Percentiles rank a stretch among this genome's conserved stretches.
These are phyloP conservation scores for Gasteruption jaculator DNA, from an alignment of 2,888 invertebrate genomes.

Conservation along the genomic window DNA sequence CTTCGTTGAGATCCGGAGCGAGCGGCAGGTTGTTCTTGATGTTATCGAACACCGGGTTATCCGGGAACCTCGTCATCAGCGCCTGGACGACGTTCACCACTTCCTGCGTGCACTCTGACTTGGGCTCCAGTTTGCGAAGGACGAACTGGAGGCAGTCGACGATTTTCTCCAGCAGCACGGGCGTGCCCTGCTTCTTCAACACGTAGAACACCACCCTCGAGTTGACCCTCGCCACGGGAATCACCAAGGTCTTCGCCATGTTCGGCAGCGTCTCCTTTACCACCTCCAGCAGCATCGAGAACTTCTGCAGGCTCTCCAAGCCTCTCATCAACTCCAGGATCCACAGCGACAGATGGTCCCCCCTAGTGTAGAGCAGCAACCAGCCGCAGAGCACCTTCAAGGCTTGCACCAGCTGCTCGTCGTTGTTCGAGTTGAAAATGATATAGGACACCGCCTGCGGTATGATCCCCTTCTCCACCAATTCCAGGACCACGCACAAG, in stretches of 20 bases:
- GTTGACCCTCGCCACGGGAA: constrained; percentile 57
- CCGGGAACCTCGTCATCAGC: constrained; percentile 55
- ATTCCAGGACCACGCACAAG: constrained; percentile 59
- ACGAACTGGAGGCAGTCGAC: constrained; percentile 50
- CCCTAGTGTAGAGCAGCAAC: constrained; percentile 62
- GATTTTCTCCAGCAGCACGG: constrained; percentile 62
- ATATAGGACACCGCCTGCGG: constrained; percentile 53
- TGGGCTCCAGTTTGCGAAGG: too few relatives aligned
- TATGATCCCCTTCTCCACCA: constrained; percentile 51
- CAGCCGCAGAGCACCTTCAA: constrained; percentile 66
- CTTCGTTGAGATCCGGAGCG: constrained; percentile 34
- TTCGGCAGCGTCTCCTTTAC: constrained; percentile 60
- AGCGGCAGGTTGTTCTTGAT: constrained; percentile 43
- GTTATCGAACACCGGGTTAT: constrained; percentile 41
- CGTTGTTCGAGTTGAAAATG: constrained; percentile 48
- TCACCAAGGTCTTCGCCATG: constrained; percentile 57
- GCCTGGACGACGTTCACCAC: constrained; percentile 60
- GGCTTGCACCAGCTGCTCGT: constrained; percentile 60
- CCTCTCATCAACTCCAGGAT: constrained; percentile 64
- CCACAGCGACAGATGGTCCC: constrained; percentile 63
- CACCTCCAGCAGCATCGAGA: constrained; percentile 59
- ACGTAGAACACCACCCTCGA: constrained; percentile 64
- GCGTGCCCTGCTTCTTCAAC: constrained; percentile 60
- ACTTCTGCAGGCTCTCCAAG: constrained; percentile 56
- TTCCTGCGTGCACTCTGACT: constrained; percentile 59